Evolutionary conservation across 1,140 invertebrate genomes (phyloP), one percentile per base, ranked within the genome.

Genomic region (Heliconius congener): DNA sequence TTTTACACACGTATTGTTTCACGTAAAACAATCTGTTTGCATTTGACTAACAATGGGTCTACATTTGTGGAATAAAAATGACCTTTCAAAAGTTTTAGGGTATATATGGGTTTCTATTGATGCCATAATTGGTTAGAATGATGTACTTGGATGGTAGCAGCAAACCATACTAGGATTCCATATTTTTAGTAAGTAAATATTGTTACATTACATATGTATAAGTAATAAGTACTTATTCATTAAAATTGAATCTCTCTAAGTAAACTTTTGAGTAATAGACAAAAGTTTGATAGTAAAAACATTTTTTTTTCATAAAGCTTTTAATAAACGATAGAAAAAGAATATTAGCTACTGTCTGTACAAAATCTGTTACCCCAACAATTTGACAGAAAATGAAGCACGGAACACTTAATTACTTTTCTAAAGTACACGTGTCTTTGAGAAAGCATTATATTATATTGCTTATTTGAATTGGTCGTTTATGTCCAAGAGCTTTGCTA

Each of bases 31-130:
- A 60, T 60, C 55, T 60, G n/a, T 60, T 60, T 60, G 8, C 9
- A 60, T 60, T 60, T 60, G 55, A n/a, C 55, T 60, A 60, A 23
- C 55, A 60, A 60, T 60, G n/a, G 55, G n/a, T 13, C n/a, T 57
- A 60, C n/a, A 27, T 19, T 60, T 23, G 18, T 60, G n/a, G n/a
- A 60, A 23, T 46, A 16, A 16, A 60, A 60, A 27, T 9, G n/a
- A 60, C n/a, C 8, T 23, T 60, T 23, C n/a, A n/a, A 60, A 60
- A 23, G 1, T 9, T 60, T 60, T 60, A 23, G 55, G n/a, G 3
- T 23, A 23, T 27, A n/a, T 8, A 19, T 23, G 2, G 55, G 19
- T 66, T 66, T 57, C 9, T 66, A 16, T 30, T 16, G 23, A 30
- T 18, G 27, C 27, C 11, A 5, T 16, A 27, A 16, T 30, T 66